phyloP scores from a whole-genome alignment of 2,888 invertebrate species.

The Antheraea yamamai region DNA sequence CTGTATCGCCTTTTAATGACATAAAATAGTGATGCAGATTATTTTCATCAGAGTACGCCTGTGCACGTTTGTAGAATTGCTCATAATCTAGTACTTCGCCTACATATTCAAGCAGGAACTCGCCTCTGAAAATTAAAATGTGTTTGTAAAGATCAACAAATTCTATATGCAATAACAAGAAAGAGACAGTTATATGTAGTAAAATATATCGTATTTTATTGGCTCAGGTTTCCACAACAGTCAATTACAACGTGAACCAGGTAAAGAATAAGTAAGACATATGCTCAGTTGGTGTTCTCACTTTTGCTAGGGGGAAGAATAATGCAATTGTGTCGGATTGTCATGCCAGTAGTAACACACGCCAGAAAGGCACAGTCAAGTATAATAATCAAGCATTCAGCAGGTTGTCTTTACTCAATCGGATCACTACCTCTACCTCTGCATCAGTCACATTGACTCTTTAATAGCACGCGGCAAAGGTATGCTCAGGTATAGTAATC shows the following conservation, averaged over 20 bases:
- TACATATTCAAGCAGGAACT: constrained; percentile 98
- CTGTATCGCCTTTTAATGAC: constrained; percentile 93
- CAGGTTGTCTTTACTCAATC: too few species aligned
- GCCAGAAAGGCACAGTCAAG: too few species aligned
- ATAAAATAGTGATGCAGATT: constrained; percentile 98
- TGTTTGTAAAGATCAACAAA: neutral
- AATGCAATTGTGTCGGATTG: too few species aligned
- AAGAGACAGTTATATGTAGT: neutral
- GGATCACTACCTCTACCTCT: too few species aligned
- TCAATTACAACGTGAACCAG: neutral
- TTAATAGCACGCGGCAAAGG: too few species aligned
- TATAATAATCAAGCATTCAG: too few species aligned
- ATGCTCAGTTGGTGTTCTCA: neutral
- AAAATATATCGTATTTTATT: neutral
- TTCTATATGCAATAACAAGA: neutral
- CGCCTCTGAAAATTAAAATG: constrained; percentile 84
- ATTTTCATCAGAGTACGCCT: constrained; percentile 94
- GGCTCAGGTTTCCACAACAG: neutral
- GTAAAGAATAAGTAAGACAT: neutral
- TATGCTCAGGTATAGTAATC: too few species aligned
- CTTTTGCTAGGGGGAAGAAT: neutral
- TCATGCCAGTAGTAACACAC: too few species aligned
- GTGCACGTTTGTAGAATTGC: constrained; percentile 93
- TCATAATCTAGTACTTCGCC: constrained; percentile 97
- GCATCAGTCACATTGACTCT: too few species aligned